Conservation (phyloP, 2,113 vertebrate species). For the Indri indri region DNA sequence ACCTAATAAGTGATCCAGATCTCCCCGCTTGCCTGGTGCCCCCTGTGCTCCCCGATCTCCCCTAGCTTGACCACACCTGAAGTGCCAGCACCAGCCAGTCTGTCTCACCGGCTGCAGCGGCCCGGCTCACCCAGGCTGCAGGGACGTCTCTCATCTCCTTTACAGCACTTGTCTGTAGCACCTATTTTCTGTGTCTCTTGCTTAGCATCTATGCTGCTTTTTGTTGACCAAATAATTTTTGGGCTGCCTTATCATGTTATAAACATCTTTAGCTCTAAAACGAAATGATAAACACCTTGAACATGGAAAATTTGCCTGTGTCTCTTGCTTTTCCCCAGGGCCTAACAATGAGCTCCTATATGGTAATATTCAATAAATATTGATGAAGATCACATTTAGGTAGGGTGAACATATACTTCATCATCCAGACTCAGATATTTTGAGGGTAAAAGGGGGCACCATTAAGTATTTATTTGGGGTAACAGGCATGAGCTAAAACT, state of each 20-base stretch:
- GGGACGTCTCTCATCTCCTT: neutral
- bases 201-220: neutral
- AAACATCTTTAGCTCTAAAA: neutral
- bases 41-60: neutral
- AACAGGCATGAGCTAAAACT: neutral
- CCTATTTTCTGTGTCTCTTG: neutral
- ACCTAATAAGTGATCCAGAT: neutral
- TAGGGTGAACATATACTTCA: neutral
- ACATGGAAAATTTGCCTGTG: neutral
- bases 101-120: accelerated
- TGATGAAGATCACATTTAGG: neutral
- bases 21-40: neutral
- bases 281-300: neutral
- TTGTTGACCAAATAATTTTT: neutral
- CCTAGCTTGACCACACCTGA: neutral
- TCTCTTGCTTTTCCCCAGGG: neutral
- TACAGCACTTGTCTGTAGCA: neutral
- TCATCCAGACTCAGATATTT: neutral
- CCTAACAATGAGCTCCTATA: neutral
- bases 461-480: neutral
- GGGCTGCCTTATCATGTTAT: neutral
- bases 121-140: neutral
- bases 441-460: neutral
- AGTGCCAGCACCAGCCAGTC: neutral
- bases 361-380: neutral